These are phyloP conservation scores for Athrips mouffetella DNA, from an alignment of 2,888 invertebrate species.

Conservation along the genomic window DNA sequence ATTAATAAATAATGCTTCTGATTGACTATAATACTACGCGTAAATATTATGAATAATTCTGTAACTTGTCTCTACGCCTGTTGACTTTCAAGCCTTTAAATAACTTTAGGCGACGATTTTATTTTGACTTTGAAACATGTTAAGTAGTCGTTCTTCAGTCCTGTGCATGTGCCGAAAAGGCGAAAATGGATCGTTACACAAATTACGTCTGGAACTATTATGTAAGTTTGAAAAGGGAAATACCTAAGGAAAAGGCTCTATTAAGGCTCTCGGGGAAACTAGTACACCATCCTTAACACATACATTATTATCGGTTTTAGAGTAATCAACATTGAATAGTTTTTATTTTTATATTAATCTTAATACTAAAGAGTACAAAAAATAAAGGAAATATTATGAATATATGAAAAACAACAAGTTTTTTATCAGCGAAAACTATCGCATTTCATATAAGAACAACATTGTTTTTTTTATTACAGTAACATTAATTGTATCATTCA, in stretches of 20 bases:
- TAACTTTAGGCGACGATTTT: conserved; percentile 51
- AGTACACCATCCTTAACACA: conserved; percentile 71
- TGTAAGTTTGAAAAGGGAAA: conserved; percentile 45
- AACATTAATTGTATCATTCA: conserved; percentile 66
- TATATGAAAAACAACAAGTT: conserved; percentile 78
- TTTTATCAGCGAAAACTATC: conserved; percentile 64
- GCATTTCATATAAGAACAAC: conserved; percentile 77
- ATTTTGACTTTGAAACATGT: conserved; percentile 12
- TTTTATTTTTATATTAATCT: conserved; percentile 73
- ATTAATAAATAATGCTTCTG: too few relatives aligned
- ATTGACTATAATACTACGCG: too few relatives aligned
- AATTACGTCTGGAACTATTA: not conserved
- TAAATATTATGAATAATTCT: too few relatives aligned
- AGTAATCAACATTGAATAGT: conserved; percentile 78
- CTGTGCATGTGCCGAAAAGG: conserved; percentile 19
- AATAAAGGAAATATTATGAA: conserved; percentile 79
- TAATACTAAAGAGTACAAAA: conserved; percentile 78
- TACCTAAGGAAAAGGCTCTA: conserved; percentile 74
- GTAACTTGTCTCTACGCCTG: not conserved
- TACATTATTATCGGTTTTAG: conserved; percentile 72
- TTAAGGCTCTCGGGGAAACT: conserved; percentile 76
- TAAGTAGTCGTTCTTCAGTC: conserved; percentile 3
- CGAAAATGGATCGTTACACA: conserved; percentile 40
- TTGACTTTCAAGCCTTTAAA: conserved; percentile 23
- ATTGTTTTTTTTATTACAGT: conserved; percentile 72